A percentile compares a stretch with the other conserved stretches of the same genome.
These are phyloP conservation scores for Drosophila greeni DNA, from an alignment of 2,888 invertebrate species.

Conservation along the genomic window DNA sequence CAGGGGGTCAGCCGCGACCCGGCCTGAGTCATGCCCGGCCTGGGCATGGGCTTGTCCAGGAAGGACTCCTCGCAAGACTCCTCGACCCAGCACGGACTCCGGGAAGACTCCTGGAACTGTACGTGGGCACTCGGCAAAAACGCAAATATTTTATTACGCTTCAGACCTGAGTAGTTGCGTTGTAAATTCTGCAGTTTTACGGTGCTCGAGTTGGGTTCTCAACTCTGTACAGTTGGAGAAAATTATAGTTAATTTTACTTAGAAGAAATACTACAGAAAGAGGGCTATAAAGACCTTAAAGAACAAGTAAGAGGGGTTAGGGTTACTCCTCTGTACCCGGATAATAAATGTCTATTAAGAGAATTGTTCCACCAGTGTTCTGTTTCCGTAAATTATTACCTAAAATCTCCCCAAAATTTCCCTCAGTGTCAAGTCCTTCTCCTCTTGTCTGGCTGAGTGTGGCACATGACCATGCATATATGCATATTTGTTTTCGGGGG, in stretches of 20 bases:
- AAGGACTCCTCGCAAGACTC: slow-evolving; percentile 34
- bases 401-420: too few relatives aligned
- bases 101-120: slow-evolving; percentile 42
- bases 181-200: slow-evolving; percentile 75
- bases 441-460: slow-evolving; percentile 11
- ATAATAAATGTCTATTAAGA: too few relatives aligned
- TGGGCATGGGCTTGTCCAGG: slow-evolving; percentile 54
- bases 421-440: not conserved
- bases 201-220: slow-evolving; percentile 59
- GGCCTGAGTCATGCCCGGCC: slow-evolving; percentile 66
- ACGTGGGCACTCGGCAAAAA: slow-evolving; percentile 64
- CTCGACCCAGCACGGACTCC: slow-evolving; percentile 38
- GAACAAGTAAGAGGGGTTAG: not conserved
- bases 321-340: not conserved
- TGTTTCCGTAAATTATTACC: too few relatives aligned
- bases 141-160: slow-evolving; percentile 75
- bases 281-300: not conserved
- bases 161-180: slow-evolving; percentile 74
- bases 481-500: not conserved
- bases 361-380: too few relatives aligned
- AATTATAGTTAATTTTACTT: not conserved
- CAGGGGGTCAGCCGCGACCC: slow-evolving; percentile 2
- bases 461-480: slow-evolving; percentile 44
- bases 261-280: not conserved
- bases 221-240: slow-evolving; percentile 5